Evolutionary conservation across 2,797 vertebrate genomes (phyloP).

Genomic region (Geotrypetes seraphini): DNA sequence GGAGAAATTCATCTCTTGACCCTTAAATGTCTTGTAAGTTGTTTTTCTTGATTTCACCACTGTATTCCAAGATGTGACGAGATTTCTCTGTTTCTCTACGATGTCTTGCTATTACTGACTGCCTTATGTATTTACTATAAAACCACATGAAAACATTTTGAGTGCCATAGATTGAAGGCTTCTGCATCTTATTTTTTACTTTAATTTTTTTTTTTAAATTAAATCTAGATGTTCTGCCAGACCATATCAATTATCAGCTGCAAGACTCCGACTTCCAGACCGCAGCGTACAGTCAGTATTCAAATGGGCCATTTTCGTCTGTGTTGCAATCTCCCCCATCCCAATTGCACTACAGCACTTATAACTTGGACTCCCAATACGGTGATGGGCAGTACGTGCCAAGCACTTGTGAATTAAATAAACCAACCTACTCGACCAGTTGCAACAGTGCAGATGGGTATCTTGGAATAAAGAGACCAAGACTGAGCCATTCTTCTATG

Average conservation of each 20-base stretch:
- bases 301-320: slow-evolving; percentile 57
- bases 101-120: no score
- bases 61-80: no score
- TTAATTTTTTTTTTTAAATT: slow-evolving; percentile 8
- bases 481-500: slow-evolving; percentile 50
- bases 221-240: slow-evolving; percentile 69
- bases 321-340: slow-evolving; percentile 54
- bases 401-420: slow-evolving; percentile 49
- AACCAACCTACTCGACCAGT: slow-evolving; percentile 23
- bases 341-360: slow-evolving; percentile 56
- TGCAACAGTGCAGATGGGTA: slow-evolving; percentile 27
- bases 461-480: slow-evolving; percentile 57
- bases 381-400: slow-evolving; percentile 38
- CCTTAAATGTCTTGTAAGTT: no score
- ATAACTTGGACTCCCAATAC: slow-evolving; percentile 58
- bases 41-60: no score
- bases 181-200: no score
- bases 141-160: no score
- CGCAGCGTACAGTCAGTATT: slow-evolving; percentile 68
- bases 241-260: slow-evolving; percentile 73
- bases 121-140: no score
- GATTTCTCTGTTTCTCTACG: no score
- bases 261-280: slow-evolving; percentile 75
- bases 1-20: no score
- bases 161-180: no score